A percentile compares a stretch with the other conserved stretches of the same genome.
Conservation (phyloP, 2,888 invertebrate species). For the Agonopterix alstromeriana region DNA sequence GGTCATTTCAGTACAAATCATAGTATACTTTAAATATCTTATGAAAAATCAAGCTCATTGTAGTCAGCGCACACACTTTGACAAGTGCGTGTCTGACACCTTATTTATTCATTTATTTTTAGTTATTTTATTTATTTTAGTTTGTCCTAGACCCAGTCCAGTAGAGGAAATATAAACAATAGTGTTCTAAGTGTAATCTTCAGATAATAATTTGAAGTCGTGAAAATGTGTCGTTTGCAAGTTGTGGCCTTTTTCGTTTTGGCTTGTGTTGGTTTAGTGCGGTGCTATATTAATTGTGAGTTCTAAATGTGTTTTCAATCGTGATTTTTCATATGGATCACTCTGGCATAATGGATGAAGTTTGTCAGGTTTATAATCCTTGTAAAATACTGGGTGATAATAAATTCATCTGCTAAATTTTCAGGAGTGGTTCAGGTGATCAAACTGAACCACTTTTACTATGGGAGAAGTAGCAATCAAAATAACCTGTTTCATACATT, state of each 20-base stretch:
- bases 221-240: conserved; percentile 45
- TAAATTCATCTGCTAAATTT: no score
- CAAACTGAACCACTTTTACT: no score
- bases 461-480: no score
- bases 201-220: conserved; percentile 22
- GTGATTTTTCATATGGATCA: no score
- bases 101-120: conserved; percentile 13
- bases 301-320: conserved; percentile 13
- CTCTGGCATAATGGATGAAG: no score
- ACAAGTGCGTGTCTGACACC: conserved; percentile 25
- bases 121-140: conserved; percentile 10
- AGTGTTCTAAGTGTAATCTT: conserved; percentile 18
- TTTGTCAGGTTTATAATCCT: no score
- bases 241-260: conserved; percentile 27
- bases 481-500: no score
- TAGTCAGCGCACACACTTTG: conserved; percentile 49
- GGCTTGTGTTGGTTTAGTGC: conserved; percentile 33
- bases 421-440: no score
- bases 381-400: no score
- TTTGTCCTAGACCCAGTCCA: conserved; percentile 37
- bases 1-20: conserved; percentile 61
- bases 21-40: conserved; percentile 66
- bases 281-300: conserved; percentile 62
- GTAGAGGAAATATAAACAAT: conserved; percentile 26
- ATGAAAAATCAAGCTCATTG: conserved; percentile 48